Evolutionary conservation across 2,797 vertebrate genomes (phyloP), one percentile per base, ranked within the genome.

Genomic region (Tinamus major): DNA sequence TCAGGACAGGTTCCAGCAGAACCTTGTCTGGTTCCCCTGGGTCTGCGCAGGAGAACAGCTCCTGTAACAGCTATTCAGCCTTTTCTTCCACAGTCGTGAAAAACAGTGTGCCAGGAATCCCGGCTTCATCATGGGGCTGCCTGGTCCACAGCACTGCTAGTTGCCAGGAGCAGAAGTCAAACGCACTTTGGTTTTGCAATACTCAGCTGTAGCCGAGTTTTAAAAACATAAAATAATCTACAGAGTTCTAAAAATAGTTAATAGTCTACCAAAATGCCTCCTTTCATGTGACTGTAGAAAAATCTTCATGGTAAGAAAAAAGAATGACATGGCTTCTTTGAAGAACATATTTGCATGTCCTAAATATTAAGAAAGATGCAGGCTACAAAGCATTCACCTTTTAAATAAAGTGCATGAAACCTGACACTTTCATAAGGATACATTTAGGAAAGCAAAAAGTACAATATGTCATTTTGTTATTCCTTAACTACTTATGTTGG

Each of bases 281-380:
- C 89, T 76, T 76, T 71, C 59, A 93, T 61, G 5, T 48, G 82
- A 41, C 27, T 90, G 63, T 67, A 79, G 63, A 92, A 94, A 70
- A 39, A 90, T 41, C 29, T 71, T 79, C 61, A 53, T 62, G 53
- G 19, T 64, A 79, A 77, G 53, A 64, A 24, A 64, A 88, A 21
- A 79, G 10, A 79, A 88, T 42, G 61, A 78, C 3, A 0, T 24
- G 75, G n/a, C 20, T 85, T 87, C 29, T 89, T n/a, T 27, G 58
- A 62, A 89, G 85, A 79, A 15, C 41, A 79, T 48, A 64, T 70
- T 68, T 79, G 58, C 53, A 79, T 82, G 51, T 82, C 63, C 67
- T 72, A 63, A 55, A 7, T 81, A 88, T 90, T 88, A 89, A 64
- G 62, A 79, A 35, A 35, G 35, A 35, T 35, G 35, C 35, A 84